Evolutionary conservation across 2,888 invertebrate species (phyloP).

Genomic region (Sussaba pulchella): DNA sequence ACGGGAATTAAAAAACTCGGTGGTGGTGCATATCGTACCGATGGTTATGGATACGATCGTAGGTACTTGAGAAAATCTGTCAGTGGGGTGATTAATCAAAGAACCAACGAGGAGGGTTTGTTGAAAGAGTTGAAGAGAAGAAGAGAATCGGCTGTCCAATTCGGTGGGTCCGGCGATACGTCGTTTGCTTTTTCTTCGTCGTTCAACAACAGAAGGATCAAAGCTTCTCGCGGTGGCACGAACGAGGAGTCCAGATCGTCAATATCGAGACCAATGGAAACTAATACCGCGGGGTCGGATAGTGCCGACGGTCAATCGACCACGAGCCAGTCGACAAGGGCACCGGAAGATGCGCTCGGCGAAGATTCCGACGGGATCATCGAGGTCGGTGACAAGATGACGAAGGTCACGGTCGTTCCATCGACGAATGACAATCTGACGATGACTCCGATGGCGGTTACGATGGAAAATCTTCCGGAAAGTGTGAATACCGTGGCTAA

Average conservation of each 20-base stretch:
- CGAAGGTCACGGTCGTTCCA: constrained; percentile 23
- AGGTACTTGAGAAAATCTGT: constrained; percentile 74
- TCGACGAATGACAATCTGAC: constrained; percentile 18
- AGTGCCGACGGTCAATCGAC: constrained; percentile 8
- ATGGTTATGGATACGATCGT: constrained; percentile 68
- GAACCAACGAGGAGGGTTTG: constrained; percentile 65
- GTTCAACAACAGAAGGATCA: constrained; percentile 43
- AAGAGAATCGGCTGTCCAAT: constrained; percentile 37
- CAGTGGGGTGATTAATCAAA: constrained; percentile 77
- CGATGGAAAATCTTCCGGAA: constrained; percentile 7
- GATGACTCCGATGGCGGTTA: background rate
- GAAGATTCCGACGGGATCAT: constrained; percentile 20
- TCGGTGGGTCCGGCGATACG: constrained; percentile 15
- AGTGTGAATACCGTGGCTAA: constrained; percentile 36
- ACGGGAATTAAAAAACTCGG: constrained; percentile 48
- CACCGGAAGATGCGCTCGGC: constrained; percentile 43
- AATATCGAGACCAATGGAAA: constrained; percentile 58
- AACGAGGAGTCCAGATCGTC: constrained; percentile 49
- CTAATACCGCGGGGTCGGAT: constrained; percentile 33
- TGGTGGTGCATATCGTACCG: constrained; percentile 47
- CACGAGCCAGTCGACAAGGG: background rate
- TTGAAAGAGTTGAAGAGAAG: constrained; percentile 57
- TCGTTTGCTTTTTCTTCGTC: constrained; percentile 4
- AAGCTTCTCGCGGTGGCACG: constrained; percentile 40
- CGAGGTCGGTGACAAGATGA: constrained; percentile 38